A percentile compares a stretch with the other conserved stretches of the same genome.
Conservation (phyloP, 1,140 invertebrate genomes). For the Trichomalopsis sarcophagae region DNA sequence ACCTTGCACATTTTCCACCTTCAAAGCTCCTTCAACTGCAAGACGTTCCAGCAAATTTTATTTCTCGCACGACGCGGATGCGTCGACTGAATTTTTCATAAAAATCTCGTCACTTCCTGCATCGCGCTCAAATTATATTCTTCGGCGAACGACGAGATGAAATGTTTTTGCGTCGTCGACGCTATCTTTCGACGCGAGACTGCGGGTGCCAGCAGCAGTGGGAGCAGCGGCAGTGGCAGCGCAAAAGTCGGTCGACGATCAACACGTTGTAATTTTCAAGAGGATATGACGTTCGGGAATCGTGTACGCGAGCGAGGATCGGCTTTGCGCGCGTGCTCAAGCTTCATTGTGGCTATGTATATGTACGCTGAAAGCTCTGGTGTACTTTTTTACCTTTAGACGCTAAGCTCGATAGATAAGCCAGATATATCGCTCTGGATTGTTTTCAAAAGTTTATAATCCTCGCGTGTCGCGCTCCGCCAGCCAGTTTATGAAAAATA, state of each 20-base stretch:
- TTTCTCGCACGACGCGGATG: no score
- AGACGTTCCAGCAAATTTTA: no score
- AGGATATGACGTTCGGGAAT: slow-evolving; percentile 36
- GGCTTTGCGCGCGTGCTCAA: neutral
- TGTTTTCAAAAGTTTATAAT: slow-evolving; percentile 45
- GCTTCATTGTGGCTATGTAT: neutral
- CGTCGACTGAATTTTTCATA: no score
- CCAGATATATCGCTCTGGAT: slow-evolving; percentile 43
- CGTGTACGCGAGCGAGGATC: neutral
- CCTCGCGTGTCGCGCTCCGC: neutral
- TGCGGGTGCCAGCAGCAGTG: no score
- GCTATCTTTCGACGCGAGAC: slow-evolving; percentile 2
- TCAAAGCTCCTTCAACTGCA: no score
- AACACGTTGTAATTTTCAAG: slow-evolving; percentile 48
- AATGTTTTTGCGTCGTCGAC: neutral
- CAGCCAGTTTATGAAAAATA: neutral
- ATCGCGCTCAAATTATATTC: slow-evolving; percentile 1
- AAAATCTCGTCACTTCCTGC: neutral
- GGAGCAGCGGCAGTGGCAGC: neutral
- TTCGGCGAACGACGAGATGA: neutral
- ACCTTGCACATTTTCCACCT: no score
- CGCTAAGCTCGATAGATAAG: slow-evolving; percentile 45
- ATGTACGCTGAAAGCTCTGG: neutral
- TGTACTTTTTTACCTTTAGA: slow-evolving; percentile 8
- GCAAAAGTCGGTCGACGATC: slow-evolving; percentile 25